Conservation (phyloP, 1,140 invertebrate species). For the Ectropis grisescens region DNA sequence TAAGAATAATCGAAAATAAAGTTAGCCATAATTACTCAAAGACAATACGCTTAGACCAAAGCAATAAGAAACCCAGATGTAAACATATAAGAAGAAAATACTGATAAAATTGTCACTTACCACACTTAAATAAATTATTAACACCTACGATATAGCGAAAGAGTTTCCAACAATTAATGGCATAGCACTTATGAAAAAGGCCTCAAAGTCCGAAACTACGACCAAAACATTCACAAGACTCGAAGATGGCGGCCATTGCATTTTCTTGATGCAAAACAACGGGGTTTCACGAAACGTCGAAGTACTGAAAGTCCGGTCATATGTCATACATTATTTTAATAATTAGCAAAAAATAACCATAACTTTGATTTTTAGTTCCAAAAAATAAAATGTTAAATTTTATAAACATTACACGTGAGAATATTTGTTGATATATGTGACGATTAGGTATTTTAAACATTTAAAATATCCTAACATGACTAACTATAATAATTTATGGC, state of each 20-base stretch:
- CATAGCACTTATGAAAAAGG: conserved; percentile 59
- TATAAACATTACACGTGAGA: too few species aligned
- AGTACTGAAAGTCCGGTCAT: conserved; percentile 52
- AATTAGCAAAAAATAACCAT: not conserved
- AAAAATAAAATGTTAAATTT: not conserved
- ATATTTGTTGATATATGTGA: too few species aligned
- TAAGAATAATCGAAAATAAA: too few species aligned
- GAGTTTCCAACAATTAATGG: conserved; percentile 52
- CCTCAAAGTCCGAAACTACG: conserved; percentile 64
- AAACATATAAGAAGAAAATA: conserved; percentile 64
- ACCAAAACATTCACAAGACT: conserved; percentile 70
- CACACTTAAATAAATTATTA: conserved; percentile 35
- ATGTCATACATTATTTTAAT: conserved; percentile 33
- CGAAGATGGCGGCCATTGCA: conserved; percentile 71
- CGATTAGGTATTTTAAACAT: too few species aligned
- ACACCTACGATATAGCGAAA: conserved; percentile 50
- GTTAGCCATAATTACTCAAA: conserved; percentile 19
- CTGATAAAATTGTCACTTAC: conserved; percentile 41
- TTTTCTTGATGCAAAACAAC: conserved; percentile 70
- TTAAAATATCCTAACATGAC: too few species aligned
- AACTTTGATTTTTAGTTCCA: too few species aligned
- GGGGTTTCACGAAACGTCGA: conserved; percentile 64
- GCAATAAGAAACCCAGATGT: conserved; percentile 55
- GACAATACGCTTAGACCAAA: not conserved
- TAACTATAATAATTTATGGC: too few species aligned